A percentile compares a stretch with the other conserved stretches of the same genome.
Conservation (phyloP, 1,140 invertebrate species). For the Diorhabda sublineata region DNA sequence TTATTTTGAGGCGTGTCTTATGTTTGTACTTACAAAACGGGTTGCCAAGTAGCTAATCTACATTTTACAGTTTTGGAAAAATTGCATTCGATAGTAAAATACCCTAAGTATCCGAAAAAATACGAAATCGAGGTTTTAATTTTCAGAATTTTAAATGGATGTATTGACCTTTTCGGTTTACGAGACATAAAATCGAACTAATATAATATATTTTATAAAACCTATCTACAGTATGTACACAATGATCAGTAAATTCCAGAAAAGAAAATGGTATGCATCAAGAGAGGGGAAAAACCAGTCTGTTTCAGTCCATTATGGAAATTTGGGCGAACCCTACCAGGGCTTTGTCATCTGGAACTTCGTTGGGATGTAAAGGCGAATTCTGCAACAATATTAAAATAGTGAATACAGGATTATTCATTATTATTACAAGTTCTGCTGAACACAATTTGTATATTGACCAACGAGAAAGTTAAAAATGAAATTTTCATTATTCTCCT, state of each 20-base stretch:
- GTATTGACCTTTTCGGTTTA: background rate
- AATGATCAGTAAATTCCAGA: slow-evolving; percentile 34
- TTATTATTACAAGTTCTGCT: too few relatives aligned
- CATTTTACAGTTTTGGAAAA: too few relatives aligned
- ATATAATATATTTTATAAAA: slow-evolving; percentile 17
- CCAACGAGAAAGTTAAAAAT: too few relatives aligned
- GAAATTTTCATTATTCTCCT: too few relatives aligned
- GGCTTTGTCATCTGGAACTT: slow-evolving; percentile 89
- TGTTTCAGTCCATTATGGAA: slow-evolving; percentile 75
- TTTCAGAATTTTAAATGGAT: background rate
- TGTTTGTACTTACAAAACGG: too few relatives aligned
- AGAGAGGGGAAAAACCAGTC: slow-evolving; percentile 23
- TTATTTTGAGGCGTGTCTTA: too few relatives aligned
- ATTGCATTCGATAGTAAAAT: too few relatives aligned
- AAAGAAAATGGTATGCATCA: slow-evolving; percentile 26
- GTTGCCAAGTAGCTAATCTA: too few relatives aligned
- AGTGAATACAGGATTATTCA: too few relatives aligned
- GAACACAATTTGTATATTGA: too few relatives aligned
- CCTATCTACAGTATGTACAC: slow-evolving; percentile 26
- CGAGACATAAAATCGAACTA: slow-evolving; percentile 9
- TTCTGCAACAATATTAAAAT: slow-evolving; percentile 58
- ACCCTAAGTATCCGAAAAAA: too few relatives aligned
- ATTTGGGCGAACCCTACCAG: slow-evolving; percentile 96
- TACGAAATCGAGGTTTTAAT: background rate
- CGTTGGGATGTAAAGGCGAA: slow-evolving; percentile 73